Evolutionary conservation across 2,888 invertebrate species (phyloP).

Genomic region (Scaptomyza caliginosa): DNA sequence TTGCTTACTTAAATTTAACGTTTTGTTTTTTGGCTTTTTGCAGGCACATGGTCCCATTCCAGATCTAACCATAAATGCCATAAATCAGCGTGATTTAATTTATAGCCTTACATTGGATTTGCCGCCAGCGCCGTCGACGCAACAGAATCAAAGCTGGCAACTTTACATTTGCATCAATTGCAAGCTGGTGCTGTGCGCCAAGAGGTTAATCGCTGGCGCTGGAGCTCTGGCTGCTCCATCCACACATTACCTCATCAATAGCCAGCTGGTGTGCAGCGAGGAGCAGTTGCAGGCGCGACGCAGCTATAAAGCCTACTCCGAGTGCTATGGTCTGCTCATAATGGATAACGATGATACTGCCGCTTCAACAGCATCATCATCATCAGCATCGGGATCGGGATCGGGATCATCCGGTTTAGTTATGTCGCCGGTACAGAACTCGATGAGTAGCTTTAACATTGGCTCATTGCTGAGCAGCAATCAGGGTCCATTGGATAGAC

Average conservation of each 20-base stretch:
- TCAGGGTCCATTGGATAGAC: slow-evolving; percentile 38
- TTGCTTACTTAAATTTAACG: background rate
- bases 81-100: slow-evolving; percentile 79
- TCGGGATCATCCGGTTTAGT: no score
- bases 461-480: slow-evolving; percentile 43
- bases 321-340: slow-evolving; percentile 89
- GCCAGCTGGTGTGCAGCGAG: slow-evolving; percentile 84
- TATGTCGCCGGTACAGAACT: slow-evolving; percentile 73
- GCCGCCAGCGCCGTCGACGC: slow-evolving; percentile 15
- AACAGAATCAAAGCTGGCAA: slow-evolving; percentile 68
- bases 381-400: slow-evolving; percentile 69
- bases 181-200: slow-evolving; percentile 80
- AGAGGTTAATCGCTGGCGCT: slow-evolving; percentile 44
- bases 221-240: slow-evolving; percentile 33
- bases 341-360: slow-evolving; percentile 68
- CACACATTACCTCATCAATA: slow-evolving; percentile 77
- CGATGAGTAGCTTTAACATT: slow-evolving; percentile 49
- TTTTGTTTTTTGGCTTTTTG: slow-evolving; percentile 30
- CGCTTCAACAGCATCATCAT: slow-evolving; percentile 73
- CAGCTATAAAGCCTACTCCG: slow-evolving; percentile 88
- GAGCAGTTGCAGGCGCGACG: slow-evolving; percentile 87
- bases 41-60: slow-evolving; percentile 80
- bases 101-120: slow-evolving; percentile 71
- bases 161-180: slow-evolving; percentile 82
- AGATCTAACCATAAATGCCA: slow-evolving; percentile 74